These are phyloP conservation scores for Aphelenchoides fujianensis DNA, from an alignment of 1,140 invertebrate species.

Conservation along the genomic window DNA sequence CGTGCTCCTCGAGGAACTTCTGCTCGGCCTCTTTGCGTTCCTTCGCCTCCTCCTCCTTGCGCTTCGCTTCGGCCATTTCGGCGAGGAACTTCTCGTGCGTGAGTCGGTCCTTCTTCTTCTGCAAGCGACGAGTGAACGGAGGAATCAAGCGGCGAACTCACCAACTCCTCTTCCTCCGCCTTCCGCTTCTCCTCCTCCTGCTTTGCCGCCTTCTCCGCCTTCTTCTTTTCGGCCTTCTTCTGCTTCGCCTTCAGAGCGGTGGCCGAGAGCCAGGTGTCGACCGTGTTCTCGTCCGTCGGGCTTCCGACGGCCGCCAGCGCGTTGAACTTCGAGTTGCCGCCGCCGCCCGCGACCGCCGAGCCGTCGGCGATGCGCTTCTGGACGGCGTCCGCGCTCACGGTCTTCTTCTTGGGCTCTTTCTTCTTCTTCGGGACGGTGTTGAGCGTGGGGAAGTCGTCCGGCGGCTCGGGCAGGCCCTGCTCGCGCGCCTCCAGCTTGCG, in stretches of 20 bases:
- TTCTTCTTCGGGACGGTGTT: neutral
- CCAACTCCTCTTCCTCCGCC: constrained; percentile 5
- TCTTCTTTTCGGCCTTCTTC: constrained; percentile 8
- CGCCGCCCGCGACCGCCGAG: neutral
- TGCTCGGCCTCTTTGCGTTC: neutral
- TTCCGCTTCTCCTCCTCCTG: neutral
- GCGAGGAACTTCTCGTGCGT: constrained; percentile 15
- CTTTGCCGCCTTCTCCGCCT: constrained; percentile 4
- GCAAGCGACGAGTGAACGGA: neutral
- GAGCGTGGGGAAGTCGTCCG: constrained; percentile 10
- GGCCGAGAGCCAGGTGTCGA: neutral
- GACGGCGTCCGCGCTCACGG: neutral
- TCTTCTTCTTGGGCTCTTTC: constrained; percentile 21
- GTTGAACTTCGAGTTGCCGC: neutral
- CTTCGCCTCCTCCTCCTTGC: neutral
- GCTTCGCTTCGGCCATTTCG: neutral
- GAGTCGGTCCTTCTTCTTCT: neutral
- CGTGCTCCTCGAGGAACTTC: neutral
- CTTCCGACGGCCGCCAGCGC: neutral
- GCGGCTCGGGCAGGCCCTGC: constrained; percentile 6
- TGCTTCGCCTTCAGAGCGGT: constrained; percentile 15
- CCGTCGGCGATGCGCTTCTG: neutral
- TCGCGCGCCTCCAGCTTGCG: constrained; percentile 16
- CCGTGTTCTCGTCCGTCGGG: neutral
- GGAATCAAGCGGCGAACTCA: neutral